Percentiles rank a stretch among this genome's conserved stretches.
Conservation (phyloP, 1,140 invertebrate species). For the Drosophila neocordata region DNA sequence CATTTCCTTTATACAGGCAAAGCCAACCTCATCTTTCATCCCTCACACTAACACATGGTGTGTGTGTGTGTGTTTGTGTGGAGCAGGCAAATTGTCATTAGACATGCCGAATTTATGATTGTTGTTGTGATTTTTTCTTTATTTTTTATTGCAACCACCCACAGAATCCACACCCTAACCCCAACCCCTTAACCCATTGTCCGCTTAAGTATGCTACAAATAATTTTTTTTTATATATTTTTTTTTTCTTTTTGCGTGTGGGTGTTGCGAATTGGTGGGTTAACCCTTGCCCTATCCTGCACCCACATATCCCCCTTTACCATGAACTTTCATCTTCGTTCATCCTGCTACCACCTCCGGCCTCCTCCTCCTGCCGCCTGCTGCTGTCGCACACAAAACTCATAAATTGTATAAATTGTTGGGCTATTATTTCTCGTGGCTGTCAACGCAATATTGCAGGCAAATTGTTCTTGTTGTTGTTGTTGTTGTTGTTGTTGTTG, state of each 20-base stretch:
- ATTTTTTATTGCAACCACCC: constrained; percentile 17
- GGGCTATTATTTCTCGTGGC: constrained; percentile 79
- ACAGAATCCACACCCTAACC: constrained; percentile 16
- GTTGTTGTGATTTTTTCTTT: constrained; percentile 67
- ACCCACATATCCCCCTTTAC: background rate
- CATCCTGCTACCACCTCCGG: background rate
- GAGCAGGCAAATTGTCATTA: constrained; percentile 72
- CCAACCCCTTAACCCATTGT: background rate
- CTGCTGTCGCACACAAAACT: constrained; percentile 63
- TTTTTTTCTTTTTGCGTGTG: constrained; percentile 21
- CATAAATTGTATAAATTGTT: constrained; percentile 81
- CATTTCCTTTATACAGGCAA: no score
- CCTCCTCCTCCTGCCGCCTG: constrained; percentile 23
- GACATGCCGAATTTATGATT: constrained; percentile 80
- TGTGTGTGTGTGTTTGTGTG: constrained; percentile 9
- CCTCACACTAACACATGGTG: constrained; percentile 14
- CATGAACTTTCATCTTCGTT: background rate
- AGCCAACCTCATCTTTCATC: background rate
- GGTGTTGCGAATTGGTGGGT: constrained; percentile 4
- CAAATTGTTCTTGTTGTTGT: constrained; percentile 39
- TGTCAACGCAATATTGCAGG: constrained; percentile 79
- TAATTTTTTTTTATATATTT: constrained; percentile 7
- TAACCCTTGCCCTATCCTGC: constrained; percentile 49
- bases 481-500: constrained; percentile 27
- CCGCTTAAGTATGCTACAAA: constrained; percentile 50